Percentiles rank a stretch among this genome's conserved stretches.
Evolutionary conservation across 2,113 vertebrate species (phyloP).

Genomic region (Serilophus lunatus): DNA sequence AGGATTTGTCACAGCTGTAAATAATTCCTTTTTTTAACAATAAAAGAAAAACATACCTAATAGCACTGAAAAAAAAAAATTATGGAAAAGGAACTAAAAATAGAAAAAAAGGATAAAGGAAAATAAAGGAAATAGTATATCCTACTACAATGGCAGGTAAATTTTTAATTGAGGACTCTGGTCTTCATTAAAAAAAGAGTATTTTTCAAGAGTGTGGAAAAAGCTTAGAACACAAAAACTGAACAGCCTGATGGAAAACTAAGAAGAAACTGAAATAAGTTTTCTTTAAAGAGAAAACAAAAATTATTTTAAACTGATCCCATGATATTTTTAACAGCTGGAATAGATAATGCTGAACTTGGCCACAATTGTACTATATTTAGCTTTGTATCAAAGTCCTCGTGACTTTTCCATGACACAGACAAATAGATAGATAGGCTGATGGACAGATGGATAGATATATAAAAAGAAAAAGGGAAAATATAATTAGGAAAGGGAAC

Average conservation of each 20-base stretch:
- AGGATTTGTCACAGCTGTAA: not conserved
- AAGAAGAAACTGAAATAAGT: not conserved
- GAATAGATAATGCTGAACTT: slow-evolving; percentile 7
- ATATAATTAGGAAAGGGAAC: slow-evolving; percentile 31
- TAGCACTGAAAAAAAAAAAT: not conserved
- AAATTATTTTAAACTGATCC: not conserved
- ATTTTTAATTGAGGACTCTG: not conserved
- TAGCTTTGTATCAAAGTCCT: not conserved
- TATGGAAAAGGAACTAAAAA: not conserved
- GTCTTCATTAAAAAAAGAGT: not conserved
- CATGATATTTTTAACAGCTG: slow-evolving; percentile 28
- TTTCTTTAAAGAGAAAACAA: not conserved
- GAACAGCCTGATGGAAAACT: not conserved
- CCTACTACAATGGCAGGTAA: not conserved
- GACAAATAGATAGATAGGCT: not conserved
- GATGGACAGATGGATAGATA: slow-evolving; percentile 36
- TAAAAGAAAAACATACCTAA: not conserved
- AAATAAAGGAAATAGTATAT: not conserved
- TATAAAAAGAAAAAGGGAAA: slow-evolving; percentile 18
- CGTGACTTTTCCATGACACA: not conserved
- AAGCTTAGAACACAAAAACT: not conserved
- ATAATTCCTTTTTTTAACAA: not conserved
- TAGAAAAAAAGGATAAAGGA: not conserved
- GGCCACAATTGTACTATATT: not conserved
- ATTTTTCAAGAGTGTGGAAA: not conserved